These are phyloP conservation scores for Morelia viridis DNA, from an alignment of 2,797 vertebrate species.

Conservation along the genomic window DNA sequence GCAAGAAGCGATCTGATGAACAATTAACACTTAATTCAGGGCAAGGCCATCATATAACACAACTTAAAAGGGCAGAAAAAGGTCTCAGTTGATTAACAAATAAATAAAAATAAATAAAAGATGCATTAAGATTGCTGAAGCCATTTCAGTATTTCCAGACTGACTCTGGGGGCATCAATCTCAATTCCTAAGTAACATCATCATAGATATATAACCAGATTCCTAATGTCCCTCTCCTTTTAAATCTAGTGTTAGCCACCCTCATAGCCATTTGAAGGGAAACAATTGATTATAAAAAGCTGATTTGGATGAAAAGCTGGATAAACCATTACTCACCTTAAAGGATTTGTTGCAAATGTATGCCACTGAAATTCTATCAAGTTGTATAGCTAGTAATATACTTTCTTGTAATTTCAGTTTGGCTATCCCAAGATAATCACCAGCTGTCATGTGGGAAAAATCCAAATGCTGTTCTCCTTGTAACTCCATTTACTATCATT, in stretches of 20 bases:
- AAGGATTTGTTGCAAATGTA: neutral
- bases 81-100: neutral
- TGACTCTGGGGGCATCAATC: neutral
- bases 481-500: neutral
- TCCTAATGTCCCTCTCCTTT: neutral
- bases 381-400: neutral
- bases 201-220: neutral
- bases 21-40: neutral
- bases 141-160: neutral
- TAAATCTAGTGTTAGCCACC: neutral
- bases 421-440: neutral
- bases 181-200: neutral
- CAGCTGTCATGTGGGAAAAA: neutral
- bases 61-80: neutral
- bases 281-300: neutral
- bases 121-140: neutral
- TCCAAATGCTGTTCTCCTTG: neutral
- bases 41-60: neutral
- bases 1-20: neutral
- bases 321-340: neutral
- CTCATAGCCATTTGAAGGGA: neutral
- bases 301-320: neutral
- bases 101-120: neutral
- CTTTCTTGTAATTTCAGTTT: neutral
- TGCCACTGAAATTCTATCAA: neutral